Evolutionary conservation across 2,113 vertebrate genomes (phyloP).

Genomic region (Rhagologus leucostigma): DNA sequence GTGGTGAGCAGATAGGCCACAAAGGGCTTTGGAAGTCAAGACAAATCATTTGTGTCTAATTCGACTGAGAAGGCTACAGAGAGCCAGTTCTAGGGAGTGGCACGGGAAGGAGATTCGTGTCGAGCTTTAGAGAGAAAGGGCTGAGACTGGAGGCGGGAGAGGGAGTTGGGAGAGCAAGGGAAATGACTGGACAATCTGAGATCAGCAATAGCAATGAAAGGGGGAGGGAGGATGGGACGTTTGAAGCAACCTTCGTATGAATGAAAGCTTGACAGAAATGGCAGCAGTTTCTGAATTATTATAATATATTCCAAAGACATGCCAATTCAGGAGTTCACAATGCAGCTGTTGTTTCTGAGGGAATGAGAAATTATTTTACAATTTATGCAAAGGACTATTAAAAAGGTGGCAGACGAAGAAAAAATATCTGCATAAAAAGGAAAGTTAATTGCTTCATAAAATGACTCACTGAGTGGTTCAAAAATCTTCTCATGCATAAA

Average conservation of each 20-base stretch:
- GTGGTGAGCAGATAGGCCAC: slow-evolving; percentile 26
- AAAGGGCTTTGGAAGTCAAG: slow-evolving; percentile 49
- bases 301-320: slow-evolving; percentile 56
- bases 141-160: slow-evolving; percentile 22
- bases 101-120: background rate
- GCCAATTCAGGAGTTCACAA: slow-evolving; percentile 66
- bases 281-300: slow-evolving; percentile 52
- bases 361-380: slow-evolving; percentile 60
- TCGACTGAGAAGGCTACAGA: slow-evolving; percentile 24
- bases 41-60: slow-evolving; percentile 51
- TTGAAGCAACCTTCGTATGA: slow-evolving; percentile 3
- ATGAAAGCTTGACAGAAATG: slow-evolving; percentile 57
- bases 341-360: slow-evolving; percentile 64
- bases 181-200: slow-evolving; percentile 17
- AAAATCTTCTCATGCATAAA: slow-evolving; percentile 60
- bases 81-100: background rate
- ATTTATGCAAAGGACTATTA: slow-evolving; percentile 54
- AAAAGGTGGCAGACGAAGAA: slow-evolving; percentile 54
- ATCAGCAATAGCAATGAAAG: background rate
- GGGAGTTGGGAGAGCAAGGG: slow-evolving; percentile 3
- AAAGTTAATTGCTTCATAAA: slow-evolving; percentile 56
- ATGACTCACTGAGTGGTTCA: slow-evolving; percentile 55
- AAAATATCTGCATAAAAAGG: slow-evolving; percentile 57
- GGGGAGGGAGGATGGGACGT: background rate
- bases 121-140: background rate